Evolutionary conservation across 1,140 invertebrate species (phyloP), one percentile per base, ranked within the genome.

Genomic region (Drosophila mayri): DNA sequence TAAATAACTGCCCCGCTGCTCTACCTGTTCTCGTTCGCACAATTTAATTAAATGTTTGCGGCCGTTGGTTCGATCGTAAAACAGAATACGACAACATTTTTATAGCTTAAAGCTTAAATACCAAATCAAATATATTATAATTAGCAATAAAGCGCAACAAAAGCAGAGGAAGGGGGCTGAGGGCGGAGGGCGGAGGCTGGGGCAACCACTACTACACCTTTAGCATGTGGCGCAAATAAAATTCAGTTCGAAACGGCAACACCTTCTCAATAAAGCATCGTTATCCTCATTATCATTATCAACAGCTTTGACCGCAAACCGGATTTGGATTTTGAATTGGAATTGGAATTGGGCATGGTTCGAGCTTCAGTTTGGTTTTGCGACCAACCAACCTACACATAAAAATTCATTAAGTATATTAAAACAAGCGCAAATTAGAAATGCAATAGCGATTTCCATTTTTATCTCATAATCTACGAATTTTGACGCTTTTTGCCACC

Each of bases 351-450:
- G 83, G 83, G 75, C 79, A 41, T 58, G 38, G 35, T 35, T 35
- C 35, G 35, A 10, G 58, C 20, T 61, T 30, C n/a, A 16, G 43
- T 14, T 25, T 32, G 46, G 30, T 20, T 60, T 10, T 41, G 25
- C 22, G 40, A 49, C 35, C 12, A 20, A 55, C 14, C 22, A 46
- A 70, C 41, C 58, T 58, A 79, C 57, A 52, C 60, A 77, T 76
- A 64, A 77, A 87, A 88, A 87, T 88, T 88, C 80, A 87, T 87
- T 87, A 88, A 80, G 61, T 87, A 90, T 90, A 90, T 88, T 88
- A 90, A 88, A 88, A 88, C 85, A 88, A 90, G 81, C 84, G 82
- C 84, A 90, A 88, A 88, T 90, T 90, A 90, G 75, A 85, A 90
- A 90, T 79, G 76, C 59, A 79, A 78, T 78, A 47, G 20, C 1